phyloP scores from a whole-genome alignment of 2,888 invertebrate genomes.

The Copidosoma aretas region DNA sequence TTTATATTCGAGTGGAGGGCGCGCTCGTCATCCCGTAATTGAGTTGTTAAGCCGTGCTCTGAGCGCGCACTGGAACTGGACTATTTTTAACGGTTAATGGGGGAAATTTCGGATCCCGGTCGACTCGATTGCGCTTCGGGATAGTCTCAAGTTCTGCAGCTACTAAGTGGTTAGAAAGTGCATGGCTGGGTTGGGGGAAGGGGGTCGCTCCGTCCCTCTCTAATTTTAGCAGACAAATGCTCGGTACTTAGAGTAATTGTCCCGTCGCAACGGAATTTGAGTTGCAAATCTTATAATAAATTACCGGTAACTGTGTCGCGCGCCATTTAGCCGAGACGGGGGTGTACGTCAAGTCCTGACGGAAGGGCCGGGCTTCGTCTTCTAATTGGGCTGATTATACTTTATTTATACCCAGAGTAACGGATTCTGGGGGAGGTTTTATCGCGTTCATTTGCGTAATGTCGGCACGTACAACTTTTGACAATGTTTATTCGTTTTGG shows the following conservation, averaged over 20 bases:
- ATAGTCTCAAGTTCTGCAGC: background rate
- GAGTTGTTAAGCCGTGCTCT: background rate
- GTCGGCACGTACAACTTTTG: background rate
- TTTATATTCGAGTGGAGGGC: background rate
- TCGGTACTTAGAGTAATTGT: constrained; percentile 1
- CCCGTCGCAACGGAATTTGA: background rate
- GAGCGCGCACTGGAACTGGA: background rate
- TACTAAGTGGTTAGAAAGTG: background rate
- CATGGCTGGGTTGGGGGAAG: too few relatives aligned
- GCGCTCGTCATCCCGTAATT: background rate
- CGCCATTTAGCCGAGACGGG: background rate
- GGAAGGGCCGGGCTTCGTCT: background rate
- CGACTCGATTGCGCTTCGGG: background rate
- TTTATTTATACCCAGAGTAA: background rate
- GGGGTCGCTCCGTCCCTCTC: background rate
- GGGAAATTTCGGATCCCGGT: background rate
- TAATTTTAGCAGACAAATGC: background rate
- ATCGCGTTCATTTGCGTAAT: background rate
- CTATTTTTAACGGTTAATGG: background rate
- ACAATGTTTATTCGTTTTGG: too few relatives aligned
- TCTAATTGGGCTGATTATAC: background rate
- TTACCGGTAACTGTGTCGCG: background rate
- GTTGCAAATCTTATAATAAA: constrained; percentile 1
- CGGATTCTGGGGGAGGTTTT: background rate
- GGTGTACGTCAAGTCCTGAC: background rate